A percentile compares a stretch with the other conserved stretches of the same genome.
phyloP scores from a whole-genome alignment of 2,113 vertebrate genomes.

The Syngnathus typhle region DNA sequence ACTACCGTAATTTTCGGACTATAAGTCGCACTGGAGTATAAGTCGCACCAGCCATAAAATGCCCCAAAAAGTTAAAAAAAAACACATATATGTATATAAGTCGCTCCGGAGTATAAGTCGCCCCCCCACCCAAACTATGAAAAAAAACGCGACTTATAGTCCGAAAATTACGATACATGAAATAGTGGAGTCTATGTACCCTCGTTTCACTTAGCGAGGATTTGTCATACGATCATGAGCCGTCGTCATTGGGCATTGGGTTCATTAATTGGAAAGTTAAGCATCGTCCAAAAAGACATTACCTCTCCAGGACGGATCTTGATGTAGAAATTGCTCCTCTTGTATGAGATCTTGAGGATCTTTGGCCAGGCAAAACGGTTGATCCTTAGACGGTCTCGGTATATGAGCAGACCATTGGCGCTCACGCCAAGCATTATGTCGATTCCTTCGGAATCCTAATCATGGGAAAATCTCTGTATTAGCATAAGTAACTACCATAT shows the following conservation, averaged over 20 bases:
- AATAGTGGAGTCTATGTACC: slow-evolving; percentile 16
- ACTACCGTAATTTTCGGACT: no score
- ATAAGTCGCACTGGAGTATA: no score
- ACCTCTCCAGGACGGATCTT: slow-evolving; percentile 99
- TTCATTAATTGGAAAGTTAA: not conserved
- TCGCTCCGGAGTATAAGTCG: no score
- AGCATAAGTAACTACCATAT: no score
- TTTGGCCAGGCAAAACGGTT: slow-evolving; percentile 99
- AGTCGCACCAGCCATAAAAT: no score
- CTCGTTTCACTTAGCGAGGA: slow-evolving; percentile 13
- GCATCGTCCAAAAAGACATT: slow-evolving; percentile 33
- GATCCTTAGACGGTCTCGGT: slow-evolving; percentile 93
- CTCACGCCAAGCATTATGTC: slow-evolving; percentile 99
- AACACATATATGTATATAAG: no score
- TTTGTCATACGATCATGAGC: slow-evolving; percentile 4
- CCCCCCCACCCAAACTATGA: no score
- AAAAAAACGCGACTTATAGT: no score
- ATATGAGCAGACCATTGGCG: slow-evolving; percentile 94
- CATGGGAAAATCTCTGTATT: not conserved
- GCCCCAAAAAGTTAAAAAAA: no score
- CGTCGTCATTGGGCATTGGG: not conserved
- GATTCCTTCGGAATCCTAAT: slow-evolving; percentile 94
- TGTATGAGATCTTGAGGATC: slow-evolving; percentile 99
- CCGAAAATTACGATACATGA: no score
- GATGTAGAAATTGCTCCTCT: slow-evolving; percentile 99